Evolutionary conservation across 2,888 invertebrate genomes (phyloP).

Genomic region (Cynaeus angustus): DNA sequence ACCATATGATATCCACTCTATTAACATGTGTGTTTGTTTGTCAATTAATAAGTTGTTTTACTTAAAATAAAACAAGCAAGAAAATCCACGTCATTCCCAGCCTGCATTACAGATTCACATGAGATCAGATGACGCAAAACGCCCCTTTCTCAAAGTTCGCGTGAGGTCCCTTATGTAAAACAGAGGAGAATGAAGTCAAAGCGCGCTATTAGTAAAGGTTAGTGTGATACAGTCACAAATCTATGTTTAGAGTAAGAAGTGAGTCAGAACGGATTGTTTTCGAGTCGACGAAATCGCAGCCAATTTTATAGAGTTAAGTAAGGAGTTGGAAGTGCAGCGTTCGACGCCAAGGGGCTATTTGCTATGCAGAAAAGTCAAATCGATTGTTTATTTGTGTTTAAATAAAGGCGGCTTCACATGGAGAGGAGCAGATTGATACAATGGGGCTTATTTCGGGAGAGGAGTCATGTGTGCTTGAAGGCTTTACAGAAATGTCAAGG

Average conservation of each 20-base stretch:
- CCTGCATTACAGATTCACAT: conserved; percentile 6
- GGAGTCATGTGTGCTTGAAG: conserved; percentile 2
- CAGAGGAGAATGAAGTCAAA: conserved; percentile 18
- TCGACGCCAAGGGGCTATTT: conserved; percentile 10
- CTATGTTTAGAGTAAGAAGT: conserved; percentile 58
- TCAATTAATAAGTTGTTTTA: conserved; percentile 53
- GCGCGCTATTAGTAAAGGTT: conserved; percentile 41
- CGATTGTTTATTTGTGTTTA: conserved; percentile 28
- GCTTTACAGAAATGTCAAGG: conserved; percentile 4
- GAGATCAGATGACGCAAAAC: conserved; percentile 13
- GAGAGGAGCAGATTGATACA: not conserved
- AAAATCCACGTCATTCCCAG: conserved; percentile 16
- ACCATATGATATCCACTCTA: conserved; percentile 51
- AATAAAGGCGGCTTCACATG: conserved; percentile 13
- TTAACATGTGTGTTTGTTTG: conserved; percentile 60
- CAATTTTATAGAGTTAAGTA: conserved; percentile 23
- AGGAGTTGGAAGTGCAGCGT: conserved; percentile 16
- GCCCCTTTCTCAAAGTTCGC: conserved; percentile 1
- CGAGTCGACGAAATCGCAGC: conserved; percentile 52
- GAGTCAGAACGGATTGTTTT: conserved; percentile 60
- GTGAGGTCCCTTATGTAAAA: conserved; percentile 20
- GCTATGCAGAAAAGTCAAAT: conserved; percentile 23
- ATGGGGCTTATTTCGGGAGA: conserved; percentile 1
- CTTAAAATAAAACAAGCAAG: conserved; percentile 35
- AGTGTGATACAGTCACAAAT: conserved; percentile 54